Evolutionary conservation across 2,113 vertebrate species (phyloP).

Genomic region (Strix uralensis): DNA sequence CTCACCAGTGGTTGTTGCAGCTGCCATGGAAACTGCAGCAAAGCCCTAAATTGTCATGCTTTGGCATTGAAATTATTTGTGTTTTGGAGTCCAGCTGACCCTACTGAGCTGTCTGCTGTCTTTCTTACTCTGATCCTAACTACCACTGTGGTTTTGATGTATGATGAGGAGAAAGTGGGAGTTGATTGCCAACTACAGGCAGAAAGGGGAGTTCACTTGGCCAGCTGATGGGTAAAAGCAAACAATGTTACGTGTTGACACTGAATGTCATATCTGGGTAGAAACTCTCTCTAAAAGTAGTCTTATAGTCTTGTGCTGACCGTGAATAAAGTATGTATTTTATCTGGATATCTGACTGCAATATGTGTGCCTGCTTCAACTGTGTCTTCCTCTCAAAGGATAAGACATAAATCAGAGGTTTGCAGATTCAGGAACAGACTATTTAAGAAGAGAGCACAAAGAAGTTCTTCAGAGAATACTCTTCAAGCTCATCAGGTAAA

Average conservation of each 20-base stretch:
- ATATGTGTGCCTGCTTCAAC: not conserved
- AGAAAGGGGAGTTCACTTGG: not conserved
- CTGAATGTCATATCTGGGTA: not conserved
- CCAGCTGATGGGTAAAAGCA: not conserved
- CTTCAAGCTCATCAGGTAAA: not conserved
- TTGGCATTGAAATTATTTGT: not conserved
- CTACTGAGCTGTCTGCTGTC: not conserved
- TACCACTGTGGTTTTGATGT: not conserved
- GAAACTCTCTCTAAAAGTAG: not conserved
- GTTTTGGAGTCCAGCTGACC: not conserved
- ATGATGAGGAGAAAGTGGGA: not conserved
- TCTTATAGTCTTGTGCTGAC: not conserved
- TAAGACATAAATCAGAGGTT: not conserved
- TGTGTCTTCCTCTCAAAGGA: not conserved
- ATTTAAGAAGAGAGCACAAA: not conserved
- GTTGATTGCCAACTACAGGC: not conserved
- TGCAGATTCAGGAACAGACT: not conserved
- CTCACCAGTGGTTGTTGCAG: not conserved
- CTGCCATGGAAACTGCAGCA: not conserved
- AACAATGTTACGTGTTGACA: not conserved
- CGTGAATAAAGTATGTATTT: not conserved
- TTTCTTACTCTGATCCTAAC: not conserved
- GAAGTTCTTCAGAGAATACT: not conserved
- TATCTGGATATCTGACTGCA: not conserved
- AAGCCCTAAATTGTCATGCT: not conserved